Evolutionary conservation across 2,113 vertebrate genomes (phyloP), one percentile per base, ranked within the genome.

Genomic region (Prinia subflava): DNA sequence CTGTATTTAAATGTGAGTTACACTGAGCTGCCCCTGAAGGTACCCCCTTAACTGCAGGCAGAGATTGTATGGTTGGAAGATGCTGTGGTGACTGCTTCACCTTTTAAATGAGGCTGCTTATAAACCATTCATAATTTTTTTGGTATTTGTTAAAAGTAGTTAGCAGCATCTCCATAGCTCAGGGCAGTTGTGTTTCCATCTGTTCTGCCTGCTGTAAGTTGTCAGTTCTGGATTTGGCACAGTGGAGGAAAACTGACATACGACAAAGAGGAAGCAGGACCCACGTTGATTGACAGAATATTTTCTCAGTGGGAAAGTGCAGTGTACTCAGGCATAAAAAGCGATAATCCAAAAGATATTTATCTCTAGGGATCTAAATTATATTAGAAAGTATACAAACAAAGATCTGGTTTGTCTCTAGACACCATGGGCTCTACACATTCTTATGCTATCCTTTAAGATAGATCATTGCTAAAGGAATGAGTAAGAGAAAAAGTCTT

Each of bases 101-200:
- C 80, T 71, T 81, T 60, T 35, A 56, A 49, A 31, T 53, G 27
- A 67, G 35, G 14, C 23, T 87, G 22, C 30, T 68, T 62, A 41
- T 77, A 95, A 90, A 78, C 50, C 47, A 64, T 70, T 77, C 25
- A 49, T 60, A 17, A 37, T 50, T 33, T 71, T 83, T 46, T 74
- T 56, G 4, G 16, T n/a, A 15, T 70, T 89, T 95, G 68, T 86
- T 96, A 92, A 57, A 92, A 95, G 68, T 89, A 84, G 56, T 90
- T 96, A 62, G 50, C 41, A 78, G 59, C 60, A 93, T 94, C 62
- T 88, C 73, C 62, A 24, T 83, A 81, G 92, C 88, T 96, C 76
- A 90, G 92, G 94, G 89, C 90, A 95, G 92, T 94, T 91, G 80
- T 93, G 77, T 87, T 85, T 79, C 92, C 90, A 83, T 96, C 95